phyloP scores from a whole-genome alignment of 2,888 invertebrate genomes.

The Beris chalybata region DNA sequence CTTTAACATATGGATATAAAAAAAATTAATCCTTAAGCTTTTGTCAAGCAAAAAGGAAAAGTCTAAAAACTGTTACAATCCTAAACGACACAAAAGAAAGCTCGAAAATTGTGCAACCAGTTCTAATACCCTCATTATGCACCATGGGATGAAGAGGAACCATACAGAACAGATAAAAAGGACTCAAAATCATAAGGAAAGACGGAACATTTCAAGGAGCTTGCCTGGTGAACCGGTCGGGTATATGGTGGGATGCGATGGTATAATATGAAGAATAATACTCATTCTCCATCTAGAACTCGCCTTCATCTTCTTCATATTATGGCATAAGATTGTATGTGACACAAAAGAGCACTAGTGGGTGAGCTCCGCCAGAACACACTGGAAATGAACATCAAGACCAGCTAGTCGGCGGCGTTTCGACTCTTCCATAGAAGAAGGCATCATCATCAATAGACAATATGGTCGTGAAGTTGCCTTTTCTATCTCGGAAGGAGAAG shows the following conservation, averaged over 20 bases:
- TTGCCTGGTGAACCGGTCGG: conserved; percentile 20
- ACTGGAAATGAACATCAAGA: background rate
- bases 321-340: conserved; percentile 14
- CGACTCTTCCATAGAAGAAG: conserved; percentile 18
- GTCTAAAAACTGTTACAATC: conserved; percentile 27
- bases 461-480: conserved; percentile 3
- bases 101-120: conserved; percentile 30
- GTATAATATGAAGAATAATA: conserved; percentile 28
- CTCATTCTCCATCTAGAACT: background rate
- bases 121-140: conserved; percentile 33
- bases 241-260: conserved; percentile 10
- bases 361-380: background rate
- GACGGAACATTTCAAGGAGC: conserved; percentile 29
- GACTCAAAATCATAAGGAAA: conserved; percentile 20
- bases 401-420: conserved; percentile 14
- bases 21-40: conserved; percentile 29
- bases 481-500: background rate
- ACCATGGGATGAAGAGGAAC: conserved; percentile 17
- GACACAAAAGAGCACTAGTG: conserved; percentile 24
- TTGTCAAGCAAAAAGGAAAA: conserved; percentile 7
- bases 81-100: conserved; percentile 31
- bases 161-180: conserved; percentile 22
- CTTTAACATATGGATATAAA: conserved; percentile 23
- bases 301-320: background rate
- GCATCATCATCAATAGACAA: conserved; percentile 17